These are phyloP conservation scores for Coenonympha glycerion DNA, from an alignment of 2,888 invertebrate species.

Conservation along the genomic window DNA sequence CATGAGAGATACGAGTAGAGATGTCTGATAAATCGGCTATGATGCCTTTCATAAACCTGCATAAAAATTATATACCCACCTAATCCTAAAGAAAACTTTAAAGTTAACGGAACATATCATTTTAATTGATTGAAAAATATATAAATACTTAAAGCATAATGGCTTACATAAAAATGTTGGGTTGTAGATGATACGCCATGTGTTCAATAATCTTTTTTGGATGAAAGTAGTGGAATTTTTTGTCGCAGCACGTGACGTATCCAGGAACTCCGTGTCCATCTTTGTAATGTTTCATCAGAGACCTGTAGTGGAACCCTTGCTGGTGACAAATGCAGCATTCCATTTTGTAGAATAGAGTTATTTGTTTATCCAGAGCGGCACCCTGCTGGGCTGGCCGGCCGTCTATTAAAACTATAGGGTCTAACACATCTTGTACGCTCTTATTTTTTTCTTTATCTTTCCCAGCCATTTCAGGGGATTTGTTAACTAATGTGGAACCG, in stretches of 20 bases:
- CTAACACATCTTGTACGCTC: constrained; percentile 44
- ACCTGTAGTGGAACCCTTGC: constrained; percentile 60
- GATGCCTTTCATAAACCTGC: too few species aligned
- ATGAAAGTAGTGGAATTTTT: constrained; percentile 69
- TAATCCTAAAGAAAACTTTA: constrained; percentile 4
- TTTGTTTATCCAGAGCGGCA: constrained; percentile 59
- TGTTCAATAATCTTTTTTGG: constrained; percentile 70
- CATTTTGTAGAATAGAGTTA: constrained; percentile 69
- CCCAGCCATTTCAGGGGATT: constrained; percentile 25
- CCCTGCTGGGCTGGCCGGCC: constrained; percentile 66
- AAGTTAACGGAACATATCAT: background rate
- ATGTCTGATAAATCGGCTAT: too few species aligned
- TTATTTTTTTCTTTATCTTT: constrained; percentile 28
- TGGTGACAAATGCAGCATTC: constrained; percentile 70
- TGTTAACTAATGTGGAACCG: constrained; percentile 33
- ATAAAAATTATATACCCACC: too few species aligned
- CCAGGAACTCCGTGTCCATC: constrained; percentile 69
- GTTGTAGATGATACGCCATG: constrained; percentile 68
- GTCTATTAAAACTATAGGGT: constrained; percentile 56
- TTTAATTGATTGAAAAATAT: background rate
- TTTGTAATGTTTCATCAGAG: constrained; percentile 68
- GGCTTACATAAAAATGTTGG: constrained; percentile 67
- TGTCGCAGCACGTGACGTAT: constrained; percentile 66
- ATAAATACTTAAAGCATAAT: background rate
- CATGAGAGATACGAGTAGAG: too few species aligned